A percentile compares a stretch with the other conserved stretches of the same genome.
These are phyloP conservation scores for Bugulina stolonifera DNA, from an alignment of 2,888 invertebrate genomes.

Conservation along the genomic window DNA sequence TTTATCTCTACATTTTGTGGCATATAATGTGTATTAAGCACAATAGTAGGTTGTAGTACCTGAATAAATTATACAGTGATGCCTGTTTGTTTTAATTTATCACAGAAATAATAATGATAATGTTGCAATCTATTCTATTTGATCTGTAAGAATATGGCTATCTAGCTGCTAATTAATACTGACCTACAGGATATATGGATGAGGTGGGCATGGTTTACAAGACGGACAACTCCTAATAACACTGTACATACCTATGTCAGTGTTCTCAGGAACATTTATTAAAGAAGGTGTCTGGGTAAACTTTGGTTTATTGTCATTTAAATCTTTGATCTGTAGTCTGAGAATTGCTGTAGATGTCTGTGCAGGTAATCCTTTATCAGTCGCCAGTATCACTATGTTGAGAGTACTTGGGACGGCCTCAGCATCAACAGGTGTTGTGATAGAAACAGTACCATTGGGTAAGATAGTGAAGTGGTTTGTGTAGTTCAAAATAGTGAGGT, in stretches of 20 bases:
- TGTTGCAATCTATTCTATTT: no score
- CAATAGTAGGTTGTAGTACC: no score
- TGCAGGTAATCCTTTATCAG: background rate
- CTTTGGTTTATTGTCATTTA: background rate
- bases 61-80: no score
- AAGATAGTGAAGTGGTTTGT: background rate
- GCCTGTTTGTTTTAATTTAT: no score
- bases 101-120: no score
- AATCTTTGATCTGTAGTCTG: background rate
- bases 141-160: no score
- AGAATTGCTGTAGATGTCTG: constrained; percentile 1
- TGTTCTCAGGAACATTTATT: background rate
- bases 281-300: background rate
- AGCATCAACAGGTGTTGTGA: constrained; percentile 1
- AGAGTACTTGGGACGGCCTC: background rate
- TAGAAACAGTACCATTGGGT: constrained; percentile 3
- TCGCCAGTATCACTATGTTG: background rate
- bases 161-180: no score
- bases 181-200: no score
- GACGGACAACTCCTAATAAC: no score
- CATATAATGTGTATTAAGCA: no score
- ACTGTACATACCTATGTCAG: constrained; percentile 10
- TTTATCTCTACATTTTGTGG: no score
- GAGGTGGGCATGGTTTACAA: no score
- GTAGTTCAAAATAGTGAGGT: background rate